Conservation (phyloP, 2,797 vertebrate species). For the Amblyopsis hoosieri region DNA sequence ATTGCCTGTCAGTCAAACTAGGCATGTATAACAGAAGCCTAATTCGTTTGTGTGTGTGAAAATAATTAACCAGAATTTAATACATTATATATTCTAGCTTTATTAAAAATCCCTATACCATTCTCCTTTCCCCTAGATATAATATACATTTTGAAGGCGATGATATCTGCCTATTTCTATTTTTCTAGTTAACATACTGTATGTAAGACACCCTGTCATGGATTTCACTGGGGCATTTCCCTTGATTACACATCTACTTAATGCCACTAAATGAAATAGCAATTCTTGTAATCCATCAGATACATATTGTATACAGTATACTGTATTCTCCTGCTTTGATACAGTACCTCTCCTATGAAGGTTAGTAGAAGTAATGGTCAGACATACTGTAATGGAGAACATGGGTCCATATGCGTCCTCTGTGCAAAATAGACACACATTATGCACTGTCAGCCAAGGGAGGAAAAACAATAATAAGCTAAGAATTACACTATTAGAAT, state of each 20-base stretch:
- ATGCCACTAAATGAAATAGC: background rate
- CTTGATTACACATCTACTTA: conserved; percentile 35
- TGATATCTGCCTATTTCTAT: too few relatives aligned
- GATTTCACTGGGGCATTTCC: conserved; percentile 24
- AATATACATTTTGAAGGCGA: too few relatives aligned
- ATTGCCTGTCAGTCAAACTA: too few relatives aligned
- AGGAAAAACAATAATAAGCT: conserved; percentile 26
- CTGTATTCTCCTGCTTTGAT: conserved; percentile 21
- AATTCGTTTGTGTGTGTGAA: too few relatives aligned
- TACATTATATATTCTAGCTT: too few relatives aligned
- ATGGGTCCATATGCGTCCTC: conserved; percentile 25
- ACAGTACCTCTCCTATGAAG: conserved; percentile 28
- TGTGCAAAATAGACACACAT: conserved; percentile 23
- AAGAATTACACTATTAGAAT: background rate
- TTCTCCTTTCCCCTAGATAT: too few relatives aligned
- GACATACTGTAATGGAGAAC: conserved; percentile 39
- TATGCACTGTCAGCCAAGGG: conserved; percentile 35
- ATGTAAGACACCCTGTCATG: background rate
- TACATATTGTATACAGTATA: conserved; percentile 1
- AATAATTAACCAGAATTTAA: too few relatives aligned
- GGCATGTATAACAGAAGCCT: too few relatives aligned
- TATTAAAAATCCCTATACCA: too few relatives aligned
- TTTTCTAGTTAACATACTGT: too few relatives aligned
- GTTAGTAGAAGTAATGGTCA: background rate
- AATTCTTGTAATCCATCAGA: conserved; percentile 26